Evolutionary conservation across 2,888 invertebrate species (phyloP).

Genomic region (Pycnomerus fuliginosus): DNA sequence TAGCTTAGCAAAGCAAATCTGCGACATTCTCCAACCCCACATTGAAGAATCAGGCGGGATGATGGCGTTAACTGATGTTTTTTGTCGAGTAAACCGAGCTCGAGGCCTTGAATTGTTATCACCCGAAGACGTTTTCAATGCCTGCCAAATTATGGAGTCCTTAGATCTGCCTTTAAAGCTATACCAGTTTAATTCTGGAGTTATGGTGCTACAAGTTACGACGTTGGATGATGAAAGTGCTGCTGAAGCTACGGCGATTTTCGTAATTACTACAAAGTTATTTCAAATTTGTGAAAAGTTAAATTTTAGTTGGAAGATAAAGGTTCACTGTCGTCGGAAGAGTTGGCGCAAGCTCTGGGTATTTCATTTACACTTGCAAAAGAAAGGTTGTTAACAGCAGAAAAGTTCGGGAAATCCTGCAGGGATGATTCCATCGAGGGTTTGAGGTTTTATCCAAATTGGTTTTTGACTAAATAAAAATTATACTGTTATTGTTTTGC

Average conservation of each 20-base stretch:
- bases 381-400: conserved; percentile 84
- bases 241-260: conserved; percentile 64
- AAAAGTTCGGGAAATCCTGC: conserved; percentile 83
- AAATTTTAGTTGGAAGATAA: conserved; percentile 63
- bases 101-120: conserved; percentile 94
- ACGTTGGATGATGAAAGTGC: conserved; percentile 72
- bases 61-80: conserved; percentile 95
- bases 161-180: conserved; percentile 73
- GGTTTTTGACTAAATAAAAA: conserved; percentile 62
- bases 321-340: conserved; percentile 79
- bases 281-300: conserved; percentile 5
- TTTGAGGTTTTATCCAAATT: conserved; percentile 90
- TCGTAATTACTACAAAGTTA: conserved; percentile 53
- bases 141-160: conserved; percentile 71
- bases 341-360: conserved; percentile 78
- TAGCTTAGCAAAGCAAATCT: conserved; percentile 83
- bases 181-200: conserved; percentile 89
- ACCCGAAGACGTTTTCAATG: conserved; percentile 93
- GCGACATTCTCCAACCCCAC: conserved; percentile 76
- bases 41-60: conserved; percentile 90
- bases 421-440: conserved; percentile 96
- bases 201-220: conserved; percentile 85
- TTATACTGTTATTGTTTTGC: neutral
- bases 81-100: conserved; percentile 95
- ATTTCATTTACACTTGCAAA: conserved; percentile 88